These are phyloP conservation scores for Carassius auratus DNA, from an alignment of 2,113 vertebrate genomes.

Conservation along the genomic window DNA sequence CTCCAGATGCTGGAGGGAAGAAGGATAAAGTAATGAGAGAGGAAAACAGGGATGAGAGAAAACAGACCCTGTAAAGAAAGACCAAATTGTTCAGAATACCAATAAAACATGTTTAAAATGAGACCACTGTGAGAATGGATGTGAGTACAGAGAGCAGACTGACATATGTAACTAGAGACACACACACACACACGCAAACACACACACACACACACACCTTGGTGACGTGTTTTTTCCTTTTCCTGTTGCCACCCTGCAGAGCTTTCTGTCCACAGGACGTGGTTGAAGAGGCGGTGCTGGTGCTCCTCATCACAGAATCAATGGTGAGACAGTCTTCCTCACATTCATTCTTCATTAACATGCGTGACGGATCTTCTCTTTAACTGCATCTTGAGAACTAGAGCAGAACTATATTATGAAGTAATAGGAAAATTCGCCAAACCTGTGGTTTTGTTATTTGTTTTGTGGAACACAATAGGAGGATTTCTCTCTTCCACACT, in stretches of 20 bases:
- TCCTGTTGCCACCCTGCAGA: constrained; percentile 78
- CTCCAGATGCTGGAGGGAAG: not conserved
- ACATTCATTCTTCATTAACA: constrained; percentile 15
- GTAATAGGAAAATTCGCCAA: not conserved
- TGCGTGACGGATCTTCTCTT: not conserved
- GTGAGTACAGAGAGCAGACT: constrained; percentile 63
- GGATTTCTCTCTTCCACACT: not conserved
- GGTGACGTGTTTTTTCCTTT: constrained; percentile 66
- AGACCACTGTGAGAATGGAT: constrained; percentile 61
- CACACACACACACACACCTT: constrained; percentile 41
- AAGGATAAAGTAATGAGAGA: not conserved
- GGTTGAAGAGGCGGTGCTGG: constrained; percentile 94
- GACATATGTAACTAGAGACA: constrained; percentile 58
- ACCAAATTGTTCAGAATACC: not conserved
- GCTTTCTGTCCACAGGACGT: constrained; percentile 96
- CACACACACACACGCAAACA: constrained; percentile 34
- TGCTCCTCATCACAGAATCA: constrained; percentile 94
- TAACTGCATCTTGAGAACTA: not conserved
- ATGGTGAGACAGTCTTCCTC: constrained; percentile 86
- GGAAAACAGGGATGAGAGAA: not conserved
- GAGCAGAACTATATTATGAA: not conserved
- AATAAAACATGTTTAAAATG: constrained; percentile 10
- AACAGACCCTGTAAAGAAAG: not conserved
- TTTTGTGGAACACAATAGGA: not conserved
- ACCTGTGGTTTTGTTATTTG: not conserved